Evolutionary conservation across 2,113 vertebrate species (phyloP).

Genomic region (Perca flavescens): DNA sequence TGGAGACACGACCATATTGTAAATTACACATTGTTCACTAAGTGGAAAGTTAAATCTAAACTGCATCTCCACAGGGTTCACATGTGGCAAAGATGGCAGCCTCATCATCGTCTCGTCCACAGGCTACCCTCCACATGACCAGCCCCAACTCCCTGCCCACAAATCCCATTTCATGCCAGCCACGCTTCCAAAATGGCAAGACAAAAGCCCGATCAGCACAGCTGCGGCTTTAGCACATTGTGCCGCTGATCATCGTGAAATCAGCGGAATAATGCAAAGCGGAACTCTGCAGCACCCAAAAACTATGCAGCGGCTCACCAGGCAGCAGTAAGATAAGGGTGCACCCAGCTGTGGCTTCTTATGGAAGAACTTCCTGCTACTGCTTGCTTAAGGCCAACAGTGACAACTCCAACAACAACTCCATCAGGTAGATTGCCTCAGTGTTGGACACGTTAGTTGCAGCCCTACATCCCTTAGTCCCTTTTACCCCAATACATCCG

Average conservation of each 20-base stretch:
- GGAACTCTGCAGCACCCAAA: conserved; percentile 47
- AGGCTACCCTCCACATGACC: conserved; percentile 67
- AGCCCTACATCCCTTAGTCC: background rate
- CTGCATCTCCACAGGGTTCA: conserved; percentile 58
- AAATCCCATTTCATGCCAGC: conserved; percentile 79
- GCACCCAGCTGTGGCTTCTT: background rate
- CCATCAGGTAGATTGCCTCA: background rate
- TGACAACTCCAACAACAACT: background rate
- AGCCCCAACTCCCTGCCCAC: conserved; percentile 54
- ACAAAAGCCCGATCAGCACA: conserved; percentile 74
- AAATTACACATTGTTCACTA: conserved; percentile 70
- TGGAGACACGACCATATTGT: conserved; percentile 35
- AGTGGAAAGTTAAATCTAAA: conserved; percentile 77
- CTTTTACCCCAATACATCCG: background rate
- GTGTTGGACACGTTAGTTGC: background rate
- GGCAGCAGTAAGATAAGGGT: conserved; percentile 15
- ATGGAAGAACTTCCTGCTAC: conserved; percentile 8
- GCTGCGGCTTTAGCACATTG: conserved; percentile 66
- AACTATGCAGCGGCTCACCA: conserved; percentile 14
- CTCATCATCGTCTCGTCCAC: conserved; percentile 47
- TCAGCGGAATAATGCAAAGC: conserved; percentile 63
- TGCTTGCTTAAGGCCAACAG: conserved; percentile 16
- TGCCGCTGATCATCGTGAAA: conserved; percentile 69
- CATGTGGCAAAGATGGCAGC: conserved; percentile 60
- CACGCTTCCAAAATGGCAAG: conserved; percentile 57